Evolutionary conservation across 1,140 invertebrate genomes (phyloP).

Genomic region (Proales similis): DNA sequence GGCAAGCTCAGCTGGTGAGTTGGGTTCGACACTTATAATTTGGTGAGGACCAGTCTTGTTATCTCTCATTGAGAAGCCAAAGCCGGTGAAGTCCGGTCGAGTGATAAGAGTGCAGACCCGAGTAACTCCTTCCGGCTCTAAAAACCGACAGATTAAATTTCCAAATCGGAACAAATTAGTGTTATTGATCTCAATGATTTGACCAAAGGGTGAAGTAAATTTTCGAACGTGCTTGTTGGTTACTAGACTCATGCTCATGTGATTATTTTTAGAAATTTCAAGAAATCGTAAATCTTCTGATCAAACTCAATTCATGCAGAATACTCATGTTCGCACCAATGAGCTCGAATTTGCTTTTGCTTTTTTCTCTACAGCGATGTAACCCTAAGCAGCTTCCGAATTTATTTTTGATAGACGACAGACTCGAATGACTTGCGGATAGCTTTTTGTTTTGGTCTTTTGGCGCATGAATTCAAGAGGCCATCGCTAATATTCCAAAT

Average conservation of each 20-base stretch:
- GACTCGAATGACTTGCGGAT: conserved; percentile 28
- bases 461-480: too few relatives aligned
- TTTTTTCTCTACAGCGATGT: too few relatives aligned
- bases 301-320: not conserved
- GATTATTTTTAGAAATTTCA: not conserved
- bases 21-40: conserved; percentile 2
- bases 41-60: conserved; percentile 22
- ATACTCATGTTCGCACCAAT: not conserved
- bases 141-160: conserved; percentile 2
- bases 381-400: conserved; percentile 37
- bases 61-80: conserved; percentile 13
- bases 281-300: not conserved
- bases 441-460: too few relatives aligned
- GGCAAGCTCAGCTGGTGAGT: conserved; percentile 27
- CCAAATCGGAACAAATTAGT: too few relatives aligned
- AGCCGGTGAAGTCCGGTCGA: conserved; percentile 32
- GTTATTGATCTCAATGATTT: too few relatives aligned
- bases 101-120: conserved; percentile 16
- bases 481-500: too few relatives aligned
- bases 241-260: not conserved
- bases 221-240: not conserved
- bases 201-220: not conserved
- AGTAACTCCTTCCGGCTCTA: not conserved
- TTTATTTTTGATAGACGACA: conserved; percentile 28
- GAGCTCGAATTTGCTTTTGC: too few relatives aligned